These are phyloP conservation scores for Pentamera pediparva DNA, from an alignment of 53 echinoderm and acorn worm species.

Conservation along the genomic window DNA sequence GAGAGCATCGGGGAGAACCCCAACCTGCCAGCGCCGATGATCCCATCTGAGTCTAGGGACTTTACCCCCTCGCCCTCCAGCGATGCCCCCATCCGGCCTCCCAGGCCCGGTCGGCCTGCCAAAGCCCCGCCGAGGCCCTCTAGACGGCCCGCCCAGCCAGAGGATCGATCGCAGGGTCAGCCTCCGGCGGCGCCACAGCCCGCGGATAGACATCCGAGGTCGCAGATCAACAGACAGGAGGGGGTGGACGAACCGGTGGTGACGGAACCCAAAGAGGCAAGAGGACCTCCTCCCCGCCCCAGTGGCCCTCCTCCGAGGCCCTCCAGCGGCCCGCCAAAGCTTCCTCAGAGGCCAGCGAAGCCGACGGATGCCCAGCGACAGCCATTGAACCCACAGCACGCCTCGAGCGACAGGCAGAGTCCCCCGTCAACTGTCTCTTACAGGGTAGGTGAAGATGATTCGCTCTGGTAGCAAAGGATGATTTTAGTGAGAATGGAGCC, in stretches of 20 bases:
- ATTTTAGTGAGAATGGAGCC: too few species aligned
- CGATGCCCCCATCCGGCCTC: slow-evolving; percentile 39
- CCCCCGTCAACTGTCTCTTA: background rate
- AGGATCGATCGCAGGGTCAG: background rate
- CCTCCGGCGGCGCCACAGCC: background rate
- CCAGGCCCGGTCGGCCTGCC: slow-evolving; percentile 48
- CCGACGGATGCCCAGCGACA: background rate
- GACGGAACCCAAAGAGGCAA: background rate
- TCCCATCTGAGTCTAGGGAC: slow-evolving; percentile 33
- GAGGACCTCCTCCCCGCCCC: slow-evolving; percentile 49
- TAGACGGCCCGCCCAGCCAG: slow-evolving; percentile 6
- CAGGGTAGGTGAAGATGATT: slow-evolving; percentile 30
- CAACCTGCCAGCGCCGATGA: slow-evolving; percentile 48
- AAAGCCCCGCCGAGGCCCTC: slow-evolving; percentile 51
- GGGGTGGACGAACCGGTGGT: background rate
- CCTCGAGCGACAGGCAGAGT: background rate
- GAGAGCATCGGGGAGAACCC: slow-evolving; percentile 12
- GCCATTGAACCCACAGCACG: background rate
- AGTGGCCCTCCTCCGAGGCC: slow-evolving; percentile 65
- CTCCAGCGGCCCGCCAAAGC: slow-evolving; percentile 41
- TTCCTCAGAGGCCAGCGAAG: background rate
- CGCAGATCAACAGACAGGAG: slow-evolving; percentile 9
- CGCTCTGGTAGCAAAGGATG: slow-evolving; percentile 28
- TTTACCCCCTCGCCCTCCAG: slow-evolving; percentile 21
- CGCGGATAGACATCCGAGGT: slow-evolving; percentile 3